A percentile compares a stretch with the other conserved stretches of the same genome.
Evolutionary conservation across 2,888 invertebrate species (phyloP).

Genomic region (Seladonia tumulorum): DNA sequence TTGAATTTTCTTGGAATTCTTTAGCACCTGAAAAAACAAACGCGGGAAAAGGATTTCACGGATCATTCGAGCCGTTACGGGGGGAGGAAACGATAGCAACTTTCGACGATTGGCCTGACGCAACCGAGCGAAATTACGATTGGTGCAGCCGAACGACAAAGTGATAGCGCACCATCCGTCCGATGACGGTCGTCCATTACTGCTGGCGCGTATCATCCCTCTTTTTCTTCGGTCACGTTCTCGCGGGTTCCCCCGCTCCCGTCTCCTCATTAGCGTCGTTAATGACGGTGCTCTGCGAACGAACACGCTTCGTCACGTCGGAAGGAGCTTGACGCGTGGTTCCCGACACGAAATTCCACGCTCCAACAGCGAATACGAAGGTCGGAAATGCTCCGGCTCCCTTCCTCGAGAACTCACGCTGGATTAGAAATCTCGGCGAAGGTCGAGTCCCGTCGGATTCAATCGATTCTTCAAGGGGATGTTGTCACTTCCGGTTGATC

Average conservation of each 20-base stretch:
- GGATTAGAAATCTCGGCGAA: conserved; percentile 26
- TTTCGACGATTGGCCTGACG: conserved; percentile 43
- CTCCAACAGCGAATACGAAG: conserved; percentile 8
- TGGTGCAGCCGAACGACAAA: conserved; percentile 39
- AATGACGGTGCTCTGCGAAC: conserved; percentile 22
- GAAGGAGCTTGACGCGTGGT: not conserved
- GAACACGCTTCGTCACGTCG: conserved; percentile 16
- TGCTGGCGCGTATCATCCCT: conserved; percentile 49
- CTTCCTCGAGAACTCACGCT: not conserved
- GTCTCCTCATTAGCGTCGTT: conserved; percentile 47
- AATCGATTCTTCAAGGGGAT: conserved; percentile 9
- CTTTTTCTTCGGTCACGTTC: conserved; percentile 26
- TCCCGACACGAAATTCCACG: conserved; percentile 31
- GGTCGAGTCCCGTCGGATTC: not conserved
- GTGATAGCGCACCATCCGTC: conserved; percentile 25
- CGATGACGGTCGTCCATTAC: conserved; percentile 57
- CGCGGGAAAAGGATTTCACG: conserved; percentile 22
- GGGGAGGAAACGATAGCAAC: not conserved
- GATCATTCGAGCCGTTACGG: not conserved
- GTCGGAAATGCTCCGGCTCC: not conserved
- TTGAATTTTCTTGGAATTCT: not conserved
- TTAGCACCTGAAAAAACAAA: not conserved
- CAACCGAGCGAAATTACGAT: conserved; percentile 68
- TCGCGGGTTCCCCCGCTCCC: not conserved
- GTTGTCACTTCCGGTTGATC: not conserved